phyloP scores from a whole-genome alignment of 2,888 invertebrate species.

The Ceriagrion tenellum region DNA sequence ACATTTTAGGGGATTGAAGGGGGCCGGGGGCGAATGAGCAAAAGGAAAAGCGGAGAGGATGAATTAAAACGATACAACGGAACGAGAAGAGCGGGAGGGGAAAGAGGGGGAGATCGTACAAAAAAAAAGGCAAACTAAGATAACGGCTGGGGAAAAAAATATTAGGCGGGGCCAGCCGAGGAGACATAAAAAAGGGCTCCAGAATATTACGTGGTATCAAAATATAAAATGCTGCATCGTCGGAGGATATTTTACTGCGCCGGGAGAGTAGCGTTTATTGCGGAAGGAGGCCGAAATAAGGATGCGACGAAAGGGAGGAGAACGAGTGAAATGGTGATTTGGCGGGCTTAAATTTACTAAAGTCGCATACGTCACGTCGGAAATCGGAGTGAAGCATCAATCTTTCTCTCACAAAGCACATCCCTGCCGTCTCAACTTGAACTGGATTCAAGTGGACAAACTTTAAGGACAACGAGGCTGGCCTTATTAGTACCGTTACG shows the following conservation, averaged over 20 bases:
- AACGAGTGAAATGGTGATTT: not conserved
- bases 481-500: too few relatives aligned
- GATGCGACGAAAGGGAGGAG: not conserved
- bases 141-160: not conserved
- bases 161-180: not conserved
- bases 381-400: not conserved
- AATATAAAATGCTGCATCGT: not conserved
- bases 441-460: too few relatives aligned
- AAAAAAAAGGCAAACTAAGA: not conserved
- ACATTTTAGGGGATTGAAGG: not conserved
- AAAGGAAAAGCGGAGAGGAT: not conserved
- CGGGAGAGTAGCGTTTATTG: not conserved
- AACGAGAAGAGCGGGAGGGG: slow-evolving; percentile 6
- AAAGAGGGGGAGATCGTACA: not conserved
- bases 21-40: too few relatives aligned
- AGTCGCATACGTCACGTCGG: not conserved
- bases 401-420: too few relatives aligned
- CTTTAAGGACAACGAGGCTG: too few relatives aligned
- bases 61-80: not conserved
- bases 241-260: not conserved
- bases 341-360: not conserved
- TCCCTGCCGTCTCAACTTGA: too few relatives aligned
- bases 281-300: not conserved
- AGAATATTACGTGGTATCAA: not conserved
- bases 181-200: not conserved